Conservation (phyloP, 2,888 invertebrate species). For the Acanthopleura granulata region DNA sequence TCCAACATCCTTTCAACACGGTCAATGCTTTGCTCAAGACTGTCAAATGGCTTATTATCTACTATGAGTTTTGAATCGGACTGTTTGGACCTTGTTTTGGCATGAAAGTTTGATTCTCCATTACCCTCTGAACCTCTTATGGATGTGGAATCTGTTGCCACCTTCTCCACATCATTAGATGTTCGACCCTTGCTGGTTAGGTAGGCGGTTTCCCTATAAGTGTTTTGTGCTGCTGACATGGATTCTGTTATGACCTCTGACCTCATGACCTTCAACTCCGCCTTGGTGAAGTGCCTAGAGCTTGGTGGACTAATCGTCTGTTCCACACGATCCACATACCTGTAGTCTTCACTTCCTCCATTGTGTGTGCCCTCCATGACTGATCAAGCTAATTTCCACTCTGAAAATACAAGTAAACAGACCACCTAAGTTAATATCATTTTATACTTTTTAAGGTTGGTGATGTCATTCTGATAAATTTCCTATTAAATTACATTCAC, state of each 20-base stretch:
- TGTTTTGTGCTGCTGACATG: background rate
- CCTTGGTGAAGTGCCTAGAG: background rate
- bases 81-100: background rate
- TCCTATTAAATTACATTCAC: too few species aligned
- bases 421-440: too few species aligned
- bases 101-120: background rate
- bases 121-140: background rate
- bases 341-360: background rate
- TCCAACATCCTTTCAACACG: background rate
- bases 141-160: background rate
- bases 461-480: too few species aligned
- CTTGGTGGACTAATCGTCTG: background rate
- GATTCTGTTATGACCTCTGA: too few species aligned
- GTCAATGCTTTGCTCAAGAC: background rate
- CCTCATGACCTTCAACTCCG: background rate
- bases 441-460: too few species aligned
- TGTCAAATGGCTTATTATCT: background rate
- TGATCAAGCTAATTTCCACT: too few species aligned
- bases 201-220: slow-evolving; percentile 2
- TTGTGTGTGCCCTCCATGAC: background rate
- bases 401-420: too few species aligned
- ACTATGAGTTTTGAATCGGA: background rate
- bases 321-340: slow-evolving; percentile 4
- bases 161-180: background rate
- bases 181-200: background rate